Conservation (phyloP, 2,797 vertebrate species). For the Anas flavirostris region DNA sequence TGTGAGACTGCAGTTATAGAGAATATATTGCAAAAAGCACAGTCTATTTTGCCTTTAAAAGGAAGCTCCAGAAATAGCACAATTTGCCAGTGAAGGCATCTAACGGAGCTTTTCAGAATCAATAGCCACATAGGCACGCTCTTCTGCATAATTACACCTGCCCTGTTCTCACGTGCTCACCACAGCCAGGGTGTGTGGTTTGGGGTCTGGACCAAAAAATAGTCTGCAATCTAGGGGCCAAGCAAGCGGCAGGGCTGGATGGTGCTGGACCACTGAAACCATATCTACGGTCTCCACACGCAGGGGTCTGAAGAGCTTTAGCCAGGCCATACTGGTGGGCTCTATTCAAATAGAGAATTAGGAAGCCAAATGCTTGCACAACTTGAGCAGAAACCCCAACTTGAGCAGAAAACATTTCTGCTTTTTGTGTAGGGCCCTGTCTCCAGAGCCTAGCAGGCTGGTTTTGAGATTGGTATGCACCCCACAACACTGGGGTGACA, state of each 20-base stretch:
- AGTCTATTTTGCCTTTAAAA: not conserved
- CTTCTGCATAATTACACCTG: not conserved
- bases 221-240: not conserved
- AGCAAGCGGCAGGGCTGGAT: not conserved
- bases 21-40: not conserved
- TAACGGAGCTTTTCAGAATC: not conserved
- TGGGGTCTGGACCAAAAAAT: not conserved
- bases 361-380: not conserved
- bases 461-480: too few species aligned
- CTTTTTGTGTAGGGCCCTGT: not conserved
- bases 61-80: not conserved
- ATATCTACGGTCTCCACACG: not conserved
- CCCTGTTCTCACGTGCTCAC: not conserved
- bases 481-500: not conserved
- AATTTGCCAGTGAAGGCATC: not conserved
- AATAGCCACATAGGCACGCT: not conserved
- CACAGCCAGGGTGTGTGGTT: not conserved
- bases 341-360: not conserved
- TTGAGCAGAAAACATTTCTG: not conserved
- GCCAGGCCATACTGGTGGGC: not conserved
- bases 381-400: too few species aligned
- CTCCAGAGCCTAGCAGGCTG: not conserved
- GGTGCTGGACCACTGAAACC: not conserved
- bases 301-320: not conserved
- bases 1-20: not conserved